These are phyloP conservation scores for Tenthredo amoena DNA, from an alignment of 2,888 invertebrate genomes.

Conservation along the genomic window DNA sequence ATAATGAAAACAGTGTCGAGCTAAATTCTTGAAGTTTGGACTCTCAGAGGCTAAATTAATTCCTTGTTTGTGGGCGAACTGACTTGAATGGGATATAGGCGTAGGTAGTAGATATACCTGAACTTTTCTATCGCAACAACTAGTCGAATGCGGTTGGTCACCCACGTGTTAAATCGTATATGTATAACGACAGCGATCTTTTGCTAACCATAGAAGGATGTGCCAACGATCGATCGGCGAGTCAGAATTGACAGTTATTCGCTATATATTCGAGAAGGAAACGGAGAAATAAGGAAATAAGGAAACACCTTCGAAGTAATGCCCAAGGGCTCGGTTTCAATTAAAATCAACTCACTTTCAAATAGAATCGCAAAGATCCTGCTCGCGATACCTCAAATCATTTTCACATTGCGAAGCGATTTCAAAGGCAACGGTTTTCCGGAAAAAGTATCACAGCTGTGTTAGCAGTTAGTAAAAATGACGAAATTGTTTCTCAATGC, in stretches of 20 bases:
- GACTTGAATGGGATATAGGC: conserved; percentile 19
- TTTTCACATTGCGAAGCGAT: neutral
- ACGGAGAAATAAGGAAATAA: neutral
- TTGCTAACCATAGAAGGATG: conserved; percentile 35
- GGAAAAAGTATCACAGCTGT: no score
- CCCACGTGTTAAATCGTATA: conserved; percentile 34
- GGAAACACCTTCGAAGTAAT: neutral
- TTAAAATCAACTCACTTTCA: neutral
- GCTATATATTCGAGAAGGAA: conserved; percentile 7
- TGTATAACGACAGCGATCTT: conserved; percentile 3
- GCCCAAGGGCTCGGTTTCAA: neutral
- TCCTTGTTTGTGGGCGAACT: conserved; percentile 34
- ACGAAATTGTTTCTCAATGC: no score
- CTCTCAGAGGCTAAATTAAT: neutral
- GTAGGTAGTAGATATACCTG: conserved; percentile 44
- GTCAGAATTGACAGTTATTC: conserved; percentile 29
- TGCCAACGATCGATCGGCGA: neutral
- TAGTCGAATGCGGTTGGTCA: conserved; percentile 19
- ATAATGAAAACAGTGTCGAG: neutral
- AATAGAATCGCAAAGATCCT: neutral
- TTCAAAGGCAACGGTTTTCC: no score
- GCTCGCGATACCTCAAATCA: neutral
- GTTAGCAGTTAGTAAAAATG: no score
- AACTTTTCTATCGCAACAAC: conserved; percentile 35
- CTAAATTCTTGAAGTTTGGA: conserved; percentile 9